phyloP scores from a whole-genome alignment of 2,888 invertebrate genomes.

The Iphiclides podalirius region DNA sequence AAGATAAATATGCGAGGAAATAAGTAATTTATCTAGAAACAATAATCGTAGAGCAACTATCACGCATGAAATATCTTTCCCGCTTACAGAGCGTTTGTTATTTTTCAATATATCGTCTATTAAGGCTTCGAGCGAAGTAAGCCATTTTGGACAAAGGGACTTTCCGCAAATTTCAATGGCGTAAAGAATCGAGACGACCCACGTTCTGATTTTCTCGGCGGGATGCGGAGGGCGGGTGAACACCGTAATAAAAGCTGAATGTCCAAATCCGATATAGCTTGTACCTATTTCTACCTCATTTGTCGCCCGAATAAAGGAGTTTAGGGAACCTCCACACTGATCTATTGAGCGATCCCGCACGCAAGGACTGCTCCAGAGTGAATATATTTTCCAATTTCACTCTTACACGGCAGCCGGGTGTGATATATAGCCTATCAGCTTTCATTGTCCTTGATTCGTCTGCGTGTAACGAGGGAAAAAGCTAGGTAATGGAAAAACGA shows the following conservation, averaged over 20 bases:
- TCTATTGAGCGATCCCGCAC: conserved; percentile 48
- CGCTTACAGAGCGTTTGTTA: background rate
- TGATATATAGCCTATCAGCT: conserved; percentile 33
- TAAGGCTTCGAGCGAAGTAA: background rate
- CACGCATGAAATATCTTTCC: no score
- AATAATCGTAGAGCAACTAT: no score
- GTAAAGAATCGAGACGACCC: conserved; percentile 5
- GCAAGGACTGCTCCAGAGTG: conserved; percentile 43
- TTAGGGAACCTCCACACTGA: conserved; percentile 43
- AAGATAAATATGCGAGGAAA: no score
- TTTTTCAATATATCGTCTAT: background rate
- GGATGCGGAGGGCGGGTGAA: conserved; percentile 42
- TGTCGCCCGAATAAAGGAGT: conserved; percentile 47
- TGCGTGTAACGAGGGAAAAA: conserved; percentile 10
- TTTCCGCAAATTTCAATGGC: background rate
- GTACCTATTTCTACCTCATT: conserved; percentile 53
- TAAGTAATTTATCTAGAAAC: no score
- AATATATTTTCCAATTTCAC: conserved; percentile 50
- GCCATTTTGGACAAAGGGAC: background rate
- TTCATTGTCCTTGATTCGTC: conserved; percentile 20
- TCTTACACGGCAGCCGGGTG: conserved; percentile 29
- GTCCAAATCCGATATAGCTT: conserved; percentile 45
- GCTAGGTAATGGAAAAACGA: conserved; percentile 1
- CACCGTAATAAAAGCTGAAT: conserved; percentile 45
- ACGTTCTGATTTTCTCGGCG: conserved; percentile 32